phyloP scores from a whole-genome alignment of 92 coral and sea anemone species.

The Pocillopora meandrina region DNA sequence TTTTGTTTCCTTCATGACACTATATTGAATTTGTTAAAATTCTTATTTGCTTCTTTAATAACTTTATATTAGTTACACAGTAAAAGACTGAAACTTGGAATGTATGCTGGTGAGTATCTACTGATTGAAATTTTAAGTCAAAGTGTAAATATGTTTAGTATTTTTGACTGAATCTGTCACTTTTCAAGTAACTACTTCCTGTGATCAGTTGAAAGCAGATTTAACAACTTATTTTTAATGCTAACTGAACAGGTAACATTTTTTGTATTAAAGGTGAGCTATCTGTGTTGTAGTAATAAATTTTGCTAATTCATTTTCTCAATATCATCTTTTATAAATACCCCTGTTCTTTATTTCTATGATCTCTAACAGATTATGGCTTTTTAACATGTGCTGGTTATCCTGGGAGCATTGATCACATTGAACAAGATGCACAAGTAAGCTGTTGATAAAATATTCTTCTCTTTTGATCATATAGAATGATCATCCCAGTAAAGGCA shows the following conservation, averaged over 20 bases:
- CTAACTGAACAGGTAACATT: too few relatives aligned
- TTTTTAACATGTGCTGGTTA: slow-evolving; percentile 91
- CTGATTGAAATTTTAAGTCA: not conserved
- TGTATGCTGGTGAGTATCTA: slow-evolving; percentile 81
- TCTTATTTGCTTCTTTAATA: not conserved
- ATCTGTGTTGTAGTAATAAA: not conserved
- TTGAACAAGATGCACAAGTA: slow-evolving; percentile 94
- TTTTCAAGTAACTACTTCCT: too few relatives aligned
- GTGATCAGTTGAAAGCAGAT: too few relatives aligned
- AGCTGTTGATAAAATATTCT: too few relatives aligned
- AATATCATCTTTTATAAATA: not conserved
- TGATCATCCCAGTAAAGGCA: too few relatives aligned
- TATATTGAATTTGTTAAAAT: not conserved
- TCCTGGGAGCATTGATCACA: slow-evolving; percentile 90
- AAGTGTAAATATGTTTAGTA: too few relatives aligned
- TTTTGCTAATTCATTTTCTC: not conserved
- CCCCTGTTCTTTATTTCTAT: not conserved
- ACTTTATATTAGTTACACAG: slow-evolving; percentile 63
- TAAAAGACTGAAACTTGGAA: slow-evolving; percentile 88
- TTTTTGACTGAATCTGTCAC: too few relatives aligned
- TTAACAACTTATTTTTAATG: too few relatives aligned
- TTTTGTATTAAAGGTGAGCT: too few relatives aligned
- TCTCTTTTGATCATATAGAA: not conserved
- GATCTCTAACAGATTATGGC: slow-evolving; percentile 75
- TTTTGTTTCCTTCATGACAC: too few relatives aligned